phyloP scores from a whole-genome alignment of 2,888 invertebrate genomes.

The Baccha elongata region DNA sequence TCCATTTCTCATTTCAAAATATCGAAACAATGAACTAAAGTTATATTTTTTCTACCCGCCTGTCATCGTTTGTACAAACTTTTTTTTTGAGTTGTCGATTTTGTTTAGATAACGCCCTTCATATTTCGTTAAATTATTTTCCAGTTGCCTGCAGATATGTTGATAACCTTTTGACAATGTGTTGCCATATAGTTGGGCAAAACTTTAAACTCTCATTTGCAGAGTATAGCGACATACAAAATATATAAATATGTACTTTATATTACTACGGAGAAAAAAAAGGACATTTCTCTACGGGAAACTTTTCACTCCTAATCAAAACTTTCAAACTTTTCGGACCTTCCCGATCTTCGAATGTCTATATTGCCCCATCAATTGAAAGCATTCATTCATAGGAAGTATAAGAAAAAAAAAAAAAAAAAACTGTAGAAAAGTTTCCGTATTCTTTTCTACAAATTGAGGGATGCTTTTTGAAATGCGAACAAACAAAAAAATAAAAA shows the following conservation, averaged over 20 bases:
- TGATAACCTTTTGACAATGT: slow-evolving; percentile 30
- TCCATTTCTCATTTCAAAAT: slow-evolving; percentile 32
- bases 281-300: slow-evolving; percentile 4
- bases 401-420: slow-evolving; percentile 1
- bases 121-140: slow-evolving; percentile 25
- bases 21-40: not conserved
- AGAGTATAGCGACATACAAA: not conserved
- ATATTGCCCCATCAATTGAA: slow-evolving; percentile 26
- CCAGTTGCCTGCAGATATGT: slow-evolving; percentile 25
- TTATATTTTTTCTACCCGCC: not conserved
- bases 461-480: not conserved
- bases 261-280: not conserved
- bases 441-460: slow-evolving; percentile 1
- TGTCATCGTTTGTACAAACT: slow-evolving; percentile 24
- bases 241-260: not conserved
- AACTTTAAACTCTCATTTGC: slow-evolving; percentile 24
- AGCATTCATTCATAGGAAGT: not conserved
- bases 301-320: slow-evolving; percentile 30
- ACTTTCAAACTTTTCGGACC: slow-evolving; percentile 18
- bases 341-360: slow-evolving; percentile 26
- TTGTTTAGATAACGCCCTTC: slow-evolving; percentile 22
- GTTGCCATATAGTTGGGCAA: slow-evolving; percentile 24
- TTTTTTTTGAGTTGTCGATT: slow-evolving; percentile 5
- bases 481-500: not conserved
- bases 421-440: not conserved